Percentiles rank a stretch among this genome's conserved stretches.
phyloP scores from a whole-genome alignment of 2,113 vertebrate genomes.

The Irena cyanogastra region DNA sequence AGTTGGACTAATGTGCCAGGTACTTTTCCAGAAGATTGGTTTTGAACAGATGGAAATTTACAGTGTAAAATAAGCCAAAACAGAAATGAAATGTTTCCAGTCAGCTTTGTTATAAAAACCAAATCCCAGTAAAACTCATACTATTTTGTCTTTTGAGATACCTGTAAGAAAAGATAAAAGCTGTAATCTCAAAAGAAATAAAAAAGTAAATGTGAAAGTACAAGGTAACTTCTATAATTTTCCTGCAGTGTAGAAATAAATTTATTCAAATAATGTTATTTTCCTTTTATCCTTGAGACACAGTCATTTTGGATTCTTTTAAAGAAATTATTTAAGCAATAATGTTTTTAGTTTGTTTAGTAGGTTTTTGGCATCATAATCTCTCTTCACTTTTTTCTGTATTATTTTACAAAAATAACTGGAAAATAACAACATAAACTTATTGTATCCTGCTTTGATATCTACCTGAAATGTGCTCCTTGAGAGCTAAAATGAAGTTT shows the following conservation, averaged over 20 bases:
- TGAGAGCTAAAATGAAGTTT: not conserved
- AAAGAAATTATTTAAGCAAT: not conserved
- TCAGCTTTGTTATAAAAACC: not conserved
- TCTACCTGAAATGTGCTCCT: not conserved
- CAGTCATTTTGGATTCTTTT: not conserved
- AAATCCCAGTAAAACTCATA: not conserved
- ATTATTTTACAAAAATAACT: not conserved
- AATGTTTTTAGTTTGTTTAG: not conserved
- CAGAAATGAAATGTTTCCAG: not conserved
- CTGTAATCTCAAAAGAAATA: not conserved
- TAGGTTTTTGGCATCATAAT: not conserved
- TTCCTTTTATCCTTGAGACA: not conserved
- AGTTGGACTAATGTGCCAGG: not conserved
- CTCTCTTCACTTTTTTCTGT: not conserved
- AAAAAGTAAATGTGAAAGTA: not conserved
- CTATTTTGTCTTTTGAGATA: not conserved
- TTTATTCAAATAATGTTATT: not conserved
- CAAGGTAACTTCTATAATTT: not conserved
- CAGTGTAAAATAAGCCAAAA: not conserved
- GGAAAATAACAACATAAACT: not conserved
- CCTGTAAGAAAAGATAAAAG: not conserved
- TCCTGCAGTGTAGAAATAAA: not conserved
- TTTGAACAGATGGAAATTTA: not conserved
- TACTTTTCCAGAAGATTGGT: not conserved
- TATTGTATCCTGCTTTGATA: not conserved